A percentile compares a stretch with the other conserved stretches of the same genome.
Conservation (phyloP, 2,888 invertebrate genomes). For the Drosophila siamana region DNA sequence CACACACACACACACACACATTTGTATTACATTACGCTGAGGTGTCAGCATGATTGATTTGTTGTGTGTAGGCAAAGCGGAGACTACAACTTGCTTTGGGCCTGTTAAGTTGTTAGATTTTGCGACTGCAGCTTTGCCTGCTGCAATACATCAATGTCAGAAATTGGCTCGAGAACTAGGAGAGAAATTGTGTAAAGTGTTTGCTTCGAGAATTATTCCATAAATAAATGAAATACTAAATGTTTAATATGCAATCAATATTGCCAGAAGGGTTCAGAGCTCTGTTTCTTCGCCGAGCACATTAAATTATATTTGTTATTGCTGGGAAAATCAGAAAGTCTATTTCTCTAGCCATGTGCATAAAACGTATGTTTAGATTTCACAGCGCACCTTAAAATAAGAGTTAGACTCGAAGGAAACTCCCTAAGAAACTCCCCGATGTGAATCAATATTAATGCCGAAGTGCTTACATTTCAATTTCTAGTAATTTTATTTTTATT, state of each 20-base stretch:
- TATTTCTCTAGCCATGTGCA: neutral
- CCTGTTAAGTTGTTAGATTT: slow-evolving; percentile 12
- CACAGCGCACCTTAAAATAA: neutral
- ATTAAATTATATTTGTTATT: neutral
- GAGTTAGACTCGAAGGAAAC: neutral
- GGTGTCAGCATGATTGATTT: slow-evolving; percentile 42
- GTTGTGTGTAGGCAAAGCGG: neutral
- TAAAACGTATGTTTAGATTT: neutral
- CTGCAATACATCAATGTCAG: slow-evolving; percentile 33
- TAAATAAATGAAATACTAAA: neutral
- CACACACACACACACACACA: too few species aligned
- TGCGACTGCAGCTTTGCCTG: neutral
- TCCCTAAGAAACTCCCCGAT: neutral
- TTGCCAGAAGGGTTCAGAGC: neutral
- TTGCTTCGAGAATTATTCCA: neutral
- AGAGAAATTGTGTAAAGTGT: slow-evolving; percentile 2
- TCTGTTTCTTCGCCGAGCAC: neutral
- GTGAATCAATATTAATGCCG: slow-evolving; percentile 23
- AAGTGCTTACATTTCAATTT: slow-evolving; percentile 32
- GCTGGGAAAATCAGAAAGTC: neutral
- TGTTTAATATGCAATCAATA: slow-evolving; percentile 1
- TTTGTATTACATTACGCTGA: slow-evolving; percentile 2
- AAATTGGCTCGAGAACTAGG: neutral
- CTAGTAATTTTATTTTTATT: slow-evolving; percentile 17
- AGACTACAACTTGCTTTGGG: neutral